Base-by-base conservation (phyloP, 2,888 invertebrate species). In the Hololepta plana region DNA sequence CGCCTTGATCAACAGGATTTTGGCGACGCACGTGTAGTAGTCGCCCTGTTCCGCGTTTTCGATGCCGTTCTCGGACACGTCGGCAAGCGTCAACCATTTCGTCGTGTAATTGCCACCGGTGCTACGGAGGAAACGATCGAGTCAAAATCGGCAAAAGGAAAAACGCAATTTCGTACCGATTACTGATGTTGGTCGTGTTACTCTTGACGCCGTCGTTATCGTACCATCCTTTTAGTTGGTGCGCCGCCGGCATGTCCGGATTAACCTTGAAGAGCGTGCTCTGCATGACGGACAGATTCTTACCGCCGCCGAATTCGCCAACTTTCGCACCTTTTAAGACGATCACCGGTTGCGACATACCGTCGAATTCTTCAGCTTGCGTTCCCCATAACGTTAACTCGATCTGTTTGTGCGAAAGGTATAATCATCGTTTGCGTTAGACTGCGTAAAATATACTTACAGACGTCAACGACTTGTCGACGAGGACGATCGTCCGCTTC, bases 301-400 rank as follows among this genome's bases (percentile, higher is more conserved):
- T 82, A 31, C 75, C 74, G 22, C 88, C 82, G 33, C 75, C 77
- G 53, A 82, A 98, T 56, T 96, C 96, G 0, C 74, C 67, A 3
- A 98, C 58, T 12, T 72, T 69, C 0, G 72, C 85, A 3, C 79
- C 77, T 61, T 93, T 95, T 2, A 84, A 63, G 10, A 84, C 76
- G 15, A 98, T 47, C 1, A 96, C 75, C 2, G 91, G 87, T 44
- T 80, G 71, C 4, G 62, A 58, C 26, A 61, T 60, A 1, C 69
- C 75, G 41, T 80, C 72, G 49, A 95, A 95, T 30, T 67, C 71
- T 44, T 81, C 80, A 0, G 95, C 93, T 45, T 84, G 76, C 15
- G 60, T 63, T 3, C 85, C 90, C 98, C 98, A 98, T 1, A 98
- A 51, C 1, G 93, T 91, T 3, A 95, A 47, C n/a, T 56, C 57